Base-by-base conservation (phyloP, 2,113 vertebrate genomes). In the Pterophyllum scalare region DNA sequence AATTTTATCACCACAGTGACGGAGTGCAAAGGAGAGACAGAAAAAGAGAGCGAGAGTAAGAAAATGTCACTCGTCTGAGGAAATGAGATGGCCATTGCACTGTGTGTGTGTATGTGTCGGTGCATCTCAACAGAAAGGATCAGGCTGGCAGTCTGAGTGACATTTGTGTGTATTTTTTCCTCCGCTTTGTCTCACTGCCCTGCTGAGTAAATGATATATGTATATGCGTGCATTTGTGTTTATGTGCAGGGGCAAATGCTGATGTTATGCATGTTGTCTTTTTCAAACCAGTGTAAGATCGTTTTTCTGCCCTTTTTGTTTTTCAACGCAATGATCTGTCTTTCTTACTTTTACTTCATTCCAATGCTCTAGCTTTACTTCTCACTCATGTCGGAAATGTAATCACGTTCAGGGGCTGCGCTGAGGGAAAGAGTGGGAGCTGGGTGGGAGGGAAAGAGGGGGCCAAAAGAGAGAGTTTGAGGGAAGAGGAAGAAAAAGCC, bases 51-150 rank as follows among this genome's bases (percentile, higher is more conserved):
- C 78, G 88, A 84, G 87, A 87, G 77, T 81, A 24, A 85, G 83
- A 86, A 94, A 95, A 93, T 95, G 94, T 94, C 93, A 94, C 89
- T 91, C 56, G 92, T 93, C 91, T 86, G 79, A 91, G 91, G 89
- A 94, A 95, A 95, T 95, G 88, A 94, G 92, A 93, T 92, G 92
- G 87, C 89, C 86, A 85, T 83, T 86, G 86, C 84, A 28, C 62
- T 86, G 17, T 86, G 80, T 82, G 20, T 28, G 28, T 64, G 80
- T 83, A 58, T 81, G 78, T 83, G 78, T 82, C 20, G 85, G 83
- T 38, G 20, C 79, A 70, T 83, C 59, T 86, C 59, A 43, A 79
- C 84, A 78, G 79, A 86, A 92, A 90, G 92, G 84, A 93, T 92
- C 88, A 91, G 88, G 84, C 59, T 92, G 89, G 88, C 89, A 90